A percentile compares a stretch with the other conserved stretches of the same genome.
Conservation (phyloP, 64 coral and sea anemone genomes). For the Montipora sp. region DNA sequence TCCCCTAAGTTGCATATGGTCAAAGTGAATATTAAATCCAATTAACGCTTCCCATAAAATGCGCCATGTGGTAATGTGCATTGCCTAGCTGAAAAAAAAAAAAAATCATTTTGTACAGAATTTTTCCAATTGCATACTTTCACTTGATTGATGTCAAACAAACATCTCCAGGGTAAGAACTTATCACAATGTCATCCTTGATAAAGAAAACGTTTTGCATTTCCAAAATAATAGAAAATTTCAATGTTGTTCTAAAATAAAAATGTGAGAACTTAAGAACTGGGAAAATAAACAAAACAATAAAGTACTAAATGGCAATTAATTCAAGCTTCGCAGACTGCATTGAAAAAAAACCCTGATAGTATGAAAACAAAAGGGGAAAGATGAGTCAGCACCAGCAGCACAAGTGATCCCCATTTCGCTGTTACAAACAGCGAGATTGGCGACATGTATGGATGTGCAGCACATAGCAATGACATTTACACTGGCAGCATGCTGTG, state of each 20-base stretch:
- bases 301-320: too few relatives aligned
- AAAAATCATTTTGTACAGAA: neutral
- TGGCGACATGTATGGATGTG: constrained; percentile 40
- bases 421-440: constrained; percentile 44
- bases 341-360: neutral
- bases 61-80: neutral
- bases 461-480: constrained; percentile 46
- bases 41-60: neutral
- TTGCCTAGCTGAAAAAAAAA: neutral
- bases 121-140: neutral
- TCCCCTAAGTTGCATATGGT: neutral
- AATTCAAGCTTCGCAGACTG: neutral
- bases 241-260: too few relatives aligned
- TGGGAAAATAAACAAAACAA: too few relatives aligned
- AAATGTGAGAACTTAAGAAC: too few relatives aligned
- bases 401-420: constrained; percentile 46
- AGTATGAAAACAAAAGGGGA: neutral
- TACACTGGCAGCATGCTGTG: constrained; percentile 14
- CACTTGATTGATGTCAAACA: neutral
- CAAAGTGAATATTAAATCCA: constrained; percentile 16
- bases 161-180: neutral
- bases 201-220: neutral
- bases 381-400: neutral
- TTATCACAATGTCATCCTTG: neutral
- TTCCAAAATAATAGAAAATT: too few relatives aligned